Conservation (phyloP, 1,140 invertebrate species). For the Listronotus bonariensis region DNA sequence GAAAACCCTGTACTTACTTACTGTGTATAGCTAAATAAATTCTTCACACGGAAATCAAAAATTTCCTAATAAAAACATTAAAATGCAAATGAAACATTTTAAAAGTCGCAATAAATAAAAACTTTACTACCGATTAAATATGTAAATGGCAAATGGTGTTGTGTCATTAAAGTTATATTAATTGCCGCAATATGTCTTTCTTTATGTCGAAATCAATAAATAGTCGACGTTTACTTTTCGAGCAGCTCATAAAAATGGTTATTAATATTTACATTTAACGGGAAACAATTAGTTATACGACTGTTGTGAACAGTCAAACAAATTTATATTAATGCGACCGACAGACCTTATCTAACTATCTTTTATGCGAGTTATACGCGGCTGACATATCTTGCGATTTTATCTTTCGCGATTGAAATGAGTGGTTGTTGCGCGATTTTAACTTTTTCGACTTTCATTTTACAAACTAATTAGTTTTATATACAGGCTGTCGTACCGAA, state of each 20-base stretch:
- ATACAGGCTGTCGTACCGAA: too few species aligned
- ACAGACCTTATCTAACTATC: too few species aligned
- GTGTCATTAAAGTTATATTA: slow-evolving; percentile 28
- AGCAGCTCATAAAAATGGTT: slow-evolving; percentile 30
- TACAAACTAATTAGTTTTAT: too few species aligned
- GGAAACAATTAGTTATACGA: slow-evolving; percentile 37
- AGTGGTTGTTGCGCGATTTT: too few species aligned
- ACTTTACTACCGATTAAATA: slow-evolving; percentile 19
- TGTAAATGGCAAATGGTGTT: slow-evolving; percentile 18
- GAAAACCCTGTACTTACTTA: too few species aligned
- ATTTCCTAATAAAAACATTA: slow-evolving; percentile 16
- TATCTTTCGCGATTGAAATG: too few species aligned
- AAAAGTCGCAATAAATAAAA: slow-evolving; percentile 22
- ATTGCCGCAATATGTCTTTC: slow-evolving; percentile 26
- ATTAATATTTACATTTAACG: slow-evolving; percentile 38
- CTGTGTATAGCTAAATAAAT: too few species aligned
- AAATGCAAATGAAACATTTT: slow-evolving; percentile 16
- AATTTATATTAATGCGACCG: slow-evolving; percentile 30
- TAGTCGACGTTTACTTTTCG: slow-evolving; percentile 15
- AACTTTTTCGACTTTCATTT: too few species aligned
- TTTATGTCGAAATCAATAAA: slow-evolving; percentile 31
- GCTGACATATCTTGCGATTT: too few species aligned
- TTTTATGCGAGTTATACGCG: too few species aligned
- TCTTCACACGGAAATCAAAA: background rate
- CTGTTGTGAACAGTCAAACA: slow-evolving; percentile 27